Conservation (phyloP, 2,113 vertebrate species). For the Pterophyllum scalare region DNA sequence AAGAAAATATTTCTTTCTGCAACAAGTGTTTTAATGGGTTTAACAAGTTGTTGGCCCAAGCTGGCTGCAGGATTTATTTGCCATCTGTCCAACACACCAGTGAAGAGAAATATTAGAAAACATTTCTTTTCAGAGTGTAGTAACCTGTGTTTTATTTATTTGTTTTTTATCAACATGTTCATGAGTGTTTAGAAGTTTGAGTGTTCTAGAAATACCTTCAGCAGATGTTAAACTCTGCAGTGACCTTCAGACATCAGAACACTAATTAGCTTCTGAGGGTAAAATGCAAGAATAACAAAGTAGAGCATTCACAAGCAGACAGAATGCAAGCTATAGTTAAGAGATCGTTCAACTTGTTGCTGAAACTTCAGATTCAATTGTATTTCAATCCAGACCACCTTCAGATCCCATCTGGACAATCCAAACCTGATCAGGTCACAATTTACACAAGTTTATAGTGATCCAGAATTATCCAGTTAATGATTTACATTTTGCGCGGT, state of each 20-base stretch:
- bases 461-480: not conserved
- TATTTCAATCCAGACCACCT: not conserved
- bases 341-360: not conserved
- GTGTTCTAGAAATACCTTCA: not conserved
- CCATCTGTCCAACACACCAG: not conserved
- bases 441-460: not conserved
- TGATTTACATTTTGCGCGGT: not conserved
- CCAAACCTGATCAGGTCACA: not conserved
- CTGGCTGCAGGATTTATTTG: not conserved
- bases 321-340: not conserved
- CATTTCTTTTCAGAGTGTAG: not conserved
- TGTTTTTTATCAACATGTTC: not conserved
- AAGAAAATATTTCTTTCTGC: not conserved
- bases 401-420: not conserved
- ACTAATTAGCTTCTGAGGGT: too few relatives aligned
- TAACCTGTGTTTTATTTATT: not conserved
- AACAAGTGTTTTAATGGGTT: not conserved
- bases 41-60: not conserved
- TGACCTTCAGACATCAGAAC: not conserved
- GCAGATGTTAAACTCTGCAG: not conserved
- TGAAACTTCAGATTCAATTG: not conserved
- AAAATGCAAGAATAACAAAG: too few relatives aligned
- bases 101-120: not conserved
- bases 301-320: not conserved
- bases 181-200: not conserved